Evolutionary conservation across 2,888 invertebrate species (phyloP).

Genomic region (Galeruca laticollis): DNA sequence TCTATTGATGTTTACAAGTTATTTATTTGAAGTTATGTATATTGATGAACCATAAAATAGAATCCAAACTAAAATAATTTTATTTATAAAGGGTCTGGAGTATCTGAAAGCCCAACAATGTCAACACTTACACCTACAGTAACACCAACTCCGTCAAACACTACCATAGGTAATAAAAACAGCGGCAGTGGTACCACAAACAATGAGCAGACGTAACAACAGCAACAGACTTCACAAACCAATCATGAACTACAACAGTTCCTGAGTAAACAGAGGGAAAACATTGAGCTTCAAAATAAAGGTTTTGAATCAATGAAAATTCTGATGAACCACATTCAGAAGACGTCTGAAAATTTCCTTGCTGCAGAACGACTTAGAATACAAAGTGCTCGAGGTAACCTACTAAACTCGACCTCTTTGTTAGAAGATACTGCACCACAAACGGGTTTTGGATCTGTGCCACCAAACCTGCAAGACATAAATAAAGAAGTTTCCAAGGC

Average conservation of each 20-base stretch:
- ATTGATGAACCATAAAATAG: background rate
- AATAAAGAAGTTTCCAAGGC: constrained; percentile 13
- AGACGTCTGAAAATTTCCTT: constrained; percentile 7
- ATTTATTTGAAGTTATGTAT: constrained; percentile 10
- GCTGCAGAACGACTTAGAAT: constrained; percentile 5
- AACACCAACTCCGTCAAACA: background rate
- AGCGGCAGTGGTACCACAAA: background rate
- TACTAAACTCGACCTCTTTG: background rate
- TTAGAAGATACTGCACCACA: no score
- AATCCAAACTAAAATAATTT: constrained; percentile 15
- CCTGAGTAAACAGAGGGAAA: background rate
- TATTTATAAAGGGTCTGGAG: constrained; percentile 16
- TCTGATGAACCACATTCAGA: constrained; percentile 16
- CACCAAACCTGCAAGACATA: background rate
- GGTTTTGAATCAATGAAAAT: constrained; percentile 17
- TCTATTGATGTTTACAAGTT: background rate
- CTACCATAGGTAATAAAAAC: background rate
- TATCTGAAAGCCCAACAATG: constrained; percentile 11
- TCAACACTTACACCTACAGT: constrained; percentile 5
- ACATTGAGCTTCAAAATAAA: constrained; percentile 15
- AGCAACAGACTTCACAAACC: background rate
- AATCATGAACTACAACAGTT: constrained; percentile 5
- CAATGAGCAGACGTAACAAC: background rate
- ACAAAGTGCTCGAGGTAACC: constrained; percentile 1
- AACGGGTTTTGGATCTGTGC: background rate